Evolutionary conservation across 2,888 invertebrate genomes (phyloP).

Genomic region (Exephanes ischioxanthus): DNA sequence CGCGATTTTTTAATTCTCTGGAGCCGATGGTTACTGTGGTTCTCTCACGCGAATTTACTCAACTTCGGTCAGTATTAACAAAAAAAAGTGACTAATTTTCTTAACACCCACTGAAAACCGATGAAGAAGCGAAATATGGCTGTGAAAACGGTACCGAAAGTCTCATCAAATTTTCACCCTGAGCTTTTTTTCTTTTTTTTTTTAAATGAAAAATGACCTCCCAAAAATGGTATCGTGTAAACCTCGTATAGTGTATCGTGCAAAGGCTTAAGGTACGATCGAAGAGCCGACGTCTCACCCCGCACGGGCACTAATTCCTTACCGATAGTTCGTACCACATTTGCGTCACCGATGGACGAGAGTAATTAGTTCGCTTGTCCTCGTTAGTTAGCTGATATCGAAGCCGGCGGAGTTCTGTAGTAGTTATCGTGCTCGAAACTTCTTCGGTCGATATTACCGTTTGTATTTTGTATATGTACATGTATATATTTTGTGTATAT

Average conservation of each 20-base stretch:
- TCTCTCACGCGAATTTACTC: constrained; percentile 72
- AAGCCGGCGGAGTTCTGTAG: neutral
- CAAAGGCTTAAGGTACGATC: neutral
- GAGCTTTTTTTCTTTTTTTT: too few relatives aligned
- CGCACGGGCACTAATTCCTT: neutral
- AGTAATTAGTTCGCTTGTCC: constrained; percentile 5
- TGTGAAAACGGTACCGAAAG: too few relatives aligned
- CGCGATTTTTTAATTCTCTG: constrained; percentile 63
- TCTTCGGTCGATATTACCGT: neutral
- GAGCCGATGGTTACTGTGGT: constrained; percentile 74
- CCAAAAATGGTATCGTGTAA: too few relatives aligned
- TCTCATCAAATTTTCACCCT: too few relatives aligned
- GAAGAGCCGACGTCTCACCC: neutral
- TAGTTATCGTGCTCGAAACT: neutral
- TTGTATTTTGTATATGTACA: neutral
- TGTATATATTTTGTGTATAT: neutral
- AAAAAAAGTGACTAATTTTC: neutral
- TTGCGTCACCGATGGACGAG: neutral
- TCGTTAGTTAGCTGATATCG: constrained; percentile 26
- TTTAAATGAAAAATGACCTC: too few relatives aligned
- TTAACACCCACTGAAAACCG: neutral
- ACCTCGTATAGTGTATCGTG: neutral
- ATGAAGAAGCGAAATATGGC: neutral
- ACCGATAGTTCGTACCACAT: constrained; percentile 14
- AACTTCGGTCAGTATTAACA: constrained; percentile 74